Evolutionary conservation across 2,797 vertebrate species (phyloP).

Genomic region (Rhyacichthys aspro): DNA sequence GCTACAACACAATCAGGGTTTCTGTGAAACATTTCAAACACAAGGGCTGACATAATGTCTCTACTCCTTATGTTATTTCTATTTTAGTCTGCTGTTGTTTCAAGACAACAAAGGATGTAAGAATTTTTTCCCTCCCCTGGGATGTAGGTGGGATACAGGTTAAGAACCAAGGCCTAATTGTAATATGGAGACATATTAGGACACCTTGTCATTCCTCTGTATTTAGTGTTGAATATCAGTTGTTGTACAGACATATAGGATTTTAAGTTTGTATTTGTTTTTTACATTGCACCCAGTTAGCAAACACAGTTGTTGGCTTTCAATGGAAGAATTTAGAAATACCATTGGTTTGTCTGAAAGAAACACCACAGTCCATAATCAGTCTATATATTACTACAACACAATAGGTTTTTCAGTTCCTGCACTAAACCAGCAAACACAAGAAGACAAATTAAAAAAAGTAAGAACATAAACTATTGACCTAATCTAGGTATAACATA

Average conservation of each 20-base stretch:
- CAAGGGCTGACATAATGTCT: constrained; percentile 27
- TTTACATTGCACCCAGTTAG: background rate
- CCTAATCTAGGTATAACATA: no score
- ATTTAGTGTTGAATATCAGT: background rate
- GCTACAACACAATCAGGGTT: constrained; percentile 45
- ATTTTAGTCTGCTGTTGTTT: constrained; percentile 44
- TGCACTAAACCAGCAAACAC: no score
- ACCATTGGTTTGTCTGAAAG: background rate
- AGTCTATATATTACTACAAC: no score
- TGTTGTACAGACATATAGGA: background rate
- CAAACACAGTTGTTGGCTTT: background rate
- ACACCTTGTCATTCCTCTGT: constrained; percentile 1
- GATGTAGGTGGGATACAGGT: constrained; percentile 21
- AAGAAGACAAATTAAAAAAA: no score
- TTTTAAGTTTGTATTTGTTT: background rate
- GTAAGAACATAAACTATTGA: no score
- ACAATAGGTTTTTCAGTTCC: no score
- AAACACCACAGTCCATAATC: background rate
- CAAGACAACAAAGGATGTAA: constrained; percentile 15
- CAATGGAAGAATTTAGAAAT: background rate
- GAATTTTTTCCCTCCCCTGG: constrained; percentile 13
- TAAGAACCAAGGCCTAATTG: background rate
- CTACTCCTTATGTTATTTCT: constrained; percentile 31
- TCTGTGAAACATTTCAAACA: constrained; percentile 21
- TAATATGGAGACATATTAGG: background rate